A percentile compares a stretch with the other conserved stretches of the same genome.
phyloP scores from a whole-genome alignment of 2,888 invertebrate species.

The Camponotus fellah region DNA sequence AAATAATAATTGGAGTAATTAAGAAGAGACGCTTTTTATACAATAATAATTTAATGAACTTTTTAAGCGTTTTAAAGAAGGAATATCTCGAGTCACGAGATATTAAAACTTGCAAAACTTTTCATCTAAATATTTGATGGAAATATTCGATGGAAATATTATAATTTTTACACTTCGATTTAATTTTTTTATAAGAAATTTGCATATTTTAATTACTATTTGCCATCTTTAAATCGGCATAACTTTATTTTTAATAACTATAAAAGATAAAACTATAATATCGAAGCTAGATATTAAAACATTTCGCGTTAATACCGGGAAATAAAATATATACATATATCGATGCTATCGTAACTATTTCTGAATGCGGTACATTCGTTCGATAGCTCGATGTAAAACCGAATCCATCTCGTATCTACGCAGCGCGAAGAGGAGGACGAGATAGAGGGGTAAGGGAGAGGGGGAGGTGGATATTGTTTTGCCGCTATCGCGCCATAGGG shows the following conservation, averaged over 20 bases:
- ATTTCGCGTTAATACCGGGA: neutral
- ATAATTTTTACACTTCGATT: neutral
- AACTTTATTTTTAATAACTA: neutral
- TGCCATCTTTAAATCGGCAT: neutral
- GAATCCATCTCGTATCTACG: constrained; percentile 57
- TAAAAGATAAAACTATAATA: neutral
- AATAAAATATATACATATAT: neutral
- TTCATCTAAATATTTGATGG: neutral
- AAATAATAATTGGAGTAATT: neutral
- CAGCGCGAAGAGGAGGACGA: constrained; percentile 35
- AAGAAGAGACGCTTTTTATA: neutral
- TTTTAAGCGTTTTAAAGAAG: neutral
- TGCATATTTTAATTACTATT: neutral
- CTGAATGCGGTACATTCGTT: constrained; percentile 35
- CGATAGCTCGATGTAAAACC: constrained; percentile 56
- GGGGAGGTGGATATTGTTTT: constrained; percentile 67
- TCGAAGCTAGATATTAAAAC: constrained; percentile 11
- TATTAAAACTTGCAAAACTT: neutral
- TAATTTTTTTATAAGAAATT: neutral
- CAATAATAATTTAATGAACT: neutral
- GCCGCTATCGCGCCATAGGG: constrained; percentile 63
- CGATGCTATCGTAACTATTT: neutral
- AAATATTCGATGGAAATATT: too few species aligned
- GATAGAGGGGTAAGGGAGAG: neutral
- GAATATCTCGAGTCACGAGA: neutral